phyloP scores from a whole-genome alignment of 1,140 invertebrate genomes.

The Hyles vespertilio region DNA sequence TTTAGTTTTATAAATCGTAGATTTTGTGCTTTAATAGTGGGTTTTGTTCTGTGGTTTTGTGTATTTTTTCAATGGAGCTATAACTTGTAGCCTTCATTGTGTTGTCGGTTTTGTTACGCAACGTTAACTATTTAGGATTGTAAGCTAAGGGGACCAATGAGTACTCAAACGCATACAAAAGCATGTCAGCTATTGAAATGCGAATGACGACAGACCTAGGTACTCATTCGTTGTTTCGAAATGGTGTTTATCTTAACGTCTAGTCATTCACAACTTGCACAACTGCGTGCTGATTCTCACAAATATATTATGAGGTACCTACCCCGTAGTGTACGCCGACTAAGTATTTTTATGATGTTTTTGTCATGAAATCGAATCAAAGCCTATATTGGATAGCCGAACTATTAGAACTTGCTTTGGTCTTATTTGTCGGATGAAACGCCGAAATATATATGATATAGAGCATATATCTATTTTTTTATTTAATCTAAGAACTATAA shows the following conservation, averaged over 20 bases:
- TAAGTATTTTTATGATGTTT: too few species aligned
- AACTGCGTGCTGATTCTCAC: conserved; percentile 35
- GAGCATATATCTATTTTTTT: too few species aligned
- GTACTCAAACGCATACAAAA: conserved; percentile 26
- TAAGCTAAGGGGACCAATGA: conserved; percentile 28
- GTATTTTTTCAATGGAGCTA: too few species aligned
- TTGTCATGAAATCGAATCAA: too few species aligned
- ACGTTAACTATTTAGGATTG: not conserved
- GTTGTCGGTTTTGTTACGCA: not conserved
- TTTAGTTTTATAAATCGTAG: too few species aligned
- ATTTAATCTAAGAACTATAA: too few species aligned
- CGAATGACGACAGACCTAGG: conserved; percentile 33
- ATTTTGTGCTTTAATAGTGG: not conserved
- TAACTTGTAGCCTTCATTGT: too few species aligned
- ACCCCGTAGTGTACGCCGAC: not conserved
- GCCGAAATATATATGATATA: too few species aligned
- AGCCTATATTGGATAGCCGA: too few species aligned
- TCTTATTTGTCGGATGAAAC: too few species aligned
- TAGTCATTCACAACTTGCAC: conserved; percentile 35
- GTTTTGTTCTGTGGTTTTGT: not conserved
- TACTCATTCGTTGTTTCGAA: conserved; percentile 33
- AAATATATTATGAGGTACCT: not conserved
- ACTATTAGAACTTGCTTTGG: too few species aligned
- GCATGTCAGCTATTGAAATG: conserved; percentile 28
- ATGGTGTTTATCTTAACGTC: conserved; percentile 40